phyloP scores from a whole-genome alignment of 1,140 invertebrate species.

The Cyclargus thomasi region DNA sequence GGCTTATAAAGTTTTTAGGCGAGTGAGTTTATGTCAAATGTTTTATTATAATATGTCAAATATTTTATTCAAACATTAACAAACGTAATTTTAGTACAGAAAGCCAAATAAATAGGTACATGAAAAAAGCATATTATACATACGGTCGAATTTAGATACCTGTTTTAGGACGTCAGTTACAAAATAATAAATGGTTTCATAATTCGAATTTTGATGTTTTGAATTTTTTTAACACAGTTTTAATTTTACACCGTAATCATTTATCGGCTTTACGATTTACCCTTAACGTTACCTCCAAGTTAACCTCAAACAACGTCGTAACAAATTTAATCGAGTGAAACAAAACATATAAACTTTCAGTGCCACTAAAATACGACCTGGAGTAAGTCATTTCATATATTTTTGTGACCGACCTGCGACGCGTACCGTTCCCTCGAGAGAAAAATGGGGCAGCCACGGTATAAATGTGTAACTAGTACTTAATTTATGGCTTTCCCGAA shows the following conservation, averaged over 20 bases:
- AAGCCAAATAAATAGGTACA: too few species aligned
- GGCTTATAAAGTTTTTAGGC: too few species aligned
- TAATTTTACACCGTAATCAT: background rate
- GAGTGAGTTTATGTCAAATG: too few species aligned
- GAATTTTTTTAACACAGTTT: too few species aligned
- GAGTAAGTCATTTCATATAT: constrained; percentile 6
- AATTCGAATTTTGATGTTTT: too few species aligned
- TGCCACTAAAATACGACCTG: constrained; percentile 10
- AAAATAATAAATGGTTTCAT: too few species aligned
- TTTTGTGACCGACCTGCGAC: constrained; percentile 2
- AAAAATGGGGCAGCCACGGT: constrained; percentile 4
- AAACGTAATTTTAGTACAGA: too few species aligned
- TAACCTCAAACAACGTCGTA: constrained; percentile 5
- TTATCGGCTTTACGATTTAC: background rate
- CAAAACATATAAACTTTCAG: constrained; percentile 14
- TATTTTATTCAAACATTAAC: too few species aligned
- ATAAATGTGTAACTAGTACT: constrained; percentile 4
- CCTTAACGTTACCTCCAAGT: background rate
- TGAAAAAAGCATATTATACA: too few species aligned
- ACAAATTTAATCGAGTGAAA: constrained; percentile 7
- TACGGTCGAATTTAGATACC: too few species aligned
- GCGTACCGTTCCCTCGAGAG: background rate
- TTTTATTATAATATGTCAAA: too few species aligned
- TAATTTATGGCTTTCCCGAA: constrained; percentile 3
- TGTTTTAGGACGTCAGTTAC: too few species aligned